Percentiles rank a stretch among this genome's conserved stretches.
Conservation (phyloP, 1,140 invertebrate genomes). For the Eufriesea mexicana region DNA sequence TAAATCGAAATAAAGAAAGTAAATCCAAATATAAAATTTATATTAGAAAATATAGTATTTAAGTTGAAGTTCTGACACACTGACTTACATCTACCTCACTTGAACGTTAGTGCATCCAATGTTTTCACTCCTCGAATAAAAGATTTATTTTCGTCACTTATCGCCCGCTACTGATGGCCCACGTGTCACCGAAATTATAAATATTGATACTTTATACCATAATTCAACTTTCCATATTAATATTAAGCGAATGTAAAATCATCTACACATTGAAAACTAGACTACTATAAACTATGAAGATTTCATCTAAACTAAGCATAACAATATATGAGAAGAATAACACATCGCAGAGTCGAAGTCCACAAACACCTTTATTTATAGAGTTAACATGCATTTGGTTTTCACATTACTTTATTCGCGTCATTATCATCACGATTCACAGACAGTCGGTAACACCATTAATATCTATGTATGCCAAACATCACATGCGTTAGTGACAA, state of each 20-base stretch:
- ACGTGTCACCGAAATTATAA: too few species aligned
- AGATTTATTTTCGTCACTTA: too few species aligned
- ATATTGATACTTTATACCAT: background rate
- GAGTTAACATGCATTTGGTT: constrained; percentile 16
- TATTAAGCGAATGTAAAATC: background rate
- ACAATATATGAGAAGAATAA: background rate
- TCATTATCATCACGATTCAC: background rate
- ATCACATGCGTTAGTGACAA: background rate
- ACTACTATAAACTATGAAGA: too few species aligned
- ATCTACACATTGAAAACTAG: background rate
- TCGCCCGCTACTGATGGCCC: too few species aligned
- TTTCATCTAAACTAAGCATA: too few species aligned
- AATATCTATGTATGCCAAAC: background rate
- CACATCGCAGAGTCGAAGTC: background rate
- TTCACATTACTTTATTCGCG: constrained; percentile 17
- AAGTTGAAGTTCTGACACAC: too few species aligned
- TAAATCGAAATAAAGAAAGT: too few species aligned
- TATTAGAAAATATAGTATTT: too few species aligned
- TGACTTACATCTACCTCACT: too few species aligned
- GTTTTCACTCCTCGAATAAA: too few species aligned
- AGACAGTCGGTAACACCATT: constrained; percentile 15
- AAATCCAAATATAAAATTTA: too few species aligned
- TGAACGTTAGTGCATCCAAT: too few species aligned
- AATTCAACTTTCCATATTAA: background rate
- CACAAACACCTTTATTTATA: constrained; percentile 37